phyloP scores from a whole-genome alignment of 1,140 invertebrate genomes.

The Ceratina calcarata region DNA sequence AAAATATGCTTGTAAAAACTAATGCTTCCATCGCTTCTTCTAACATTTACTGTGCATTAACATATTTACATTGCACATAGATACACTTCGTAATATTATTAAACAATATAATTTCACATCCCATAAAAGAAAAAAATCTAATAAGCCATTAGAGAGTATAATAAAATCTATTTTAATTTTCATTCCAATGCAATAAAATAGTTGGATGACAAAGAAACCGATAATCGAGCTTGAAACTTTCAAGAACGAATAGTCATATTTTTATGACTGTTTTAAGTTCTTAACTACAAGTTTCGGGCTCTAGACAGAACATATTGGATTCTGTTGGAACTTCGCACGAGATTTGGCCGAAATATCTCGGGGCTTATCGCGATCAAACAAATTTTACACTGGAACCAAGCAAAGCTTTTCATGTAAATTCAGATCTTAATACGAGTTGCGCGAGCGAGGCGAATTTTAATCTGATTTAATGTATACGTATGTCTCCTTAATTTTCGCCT shows the following conservation, averaged over 20 bases:
- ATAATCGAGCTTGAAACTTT: not conserved
- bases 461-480: not conserved
- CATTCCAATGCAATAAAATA: too few relatives aligned
- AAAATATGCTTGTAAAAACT: not conserved
- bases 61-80: too few relatives aligned
- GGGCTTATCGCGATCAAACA: not conserved
- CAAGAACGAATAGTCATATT: not conserved
- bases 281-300: not conserved
- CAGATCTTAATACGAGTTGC: not conserved
- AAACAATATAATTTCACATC: too few relatives aligned
- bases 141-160: too few relatives aligned
- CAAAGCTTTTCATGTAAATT: too few relatives aligned
- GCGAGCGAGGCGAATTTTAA: not conserved
- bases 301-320: slow-evolving; percentile 1
- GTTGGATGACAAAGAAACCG: too few relatives aligned
- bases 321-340: not conserved
- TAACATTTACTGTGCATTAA: too few relatives aligned
- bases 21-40: not conserved
- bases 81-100: too few relatives aligned
- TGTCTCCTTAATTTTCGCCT: too few relatives aligned
- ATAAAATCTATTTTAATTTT: too few relatives aligned
- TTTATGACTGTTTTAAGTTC: not conserved
- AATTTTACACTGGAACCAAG: not conserved
- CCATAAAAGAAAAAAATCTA: too few relatives aligned
- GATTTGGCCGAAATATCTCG: not conserved